Evolutionary conservation across 2,113 vertebrate species (phyloP).

Genomic region (Apodemus speciosus): DNA sequence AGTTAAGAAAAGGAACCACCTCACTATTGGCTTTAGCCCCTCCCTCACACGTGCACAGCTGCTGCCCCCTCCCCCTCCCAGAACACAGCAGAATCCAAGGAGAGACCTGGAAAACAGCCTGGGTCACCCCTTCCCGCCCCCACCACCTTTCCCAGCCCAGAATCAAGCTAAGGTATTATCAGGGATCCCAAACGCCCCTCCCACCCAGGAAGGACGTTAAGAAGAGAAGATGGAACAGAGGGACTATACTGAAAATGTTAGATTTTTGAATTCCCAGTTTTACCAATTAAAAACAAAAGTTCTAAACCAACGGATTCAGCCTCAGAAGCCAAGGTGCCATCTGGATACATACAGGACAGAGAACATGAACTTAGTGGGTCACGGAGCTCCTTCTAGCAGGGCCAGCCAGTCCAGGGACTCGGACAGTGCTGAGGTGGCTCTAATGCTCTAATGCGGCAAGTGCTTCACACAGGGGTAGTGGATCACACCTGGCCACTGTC

Average conservation of each 20-base stretch:
- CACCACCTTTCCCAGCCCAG: neutral
- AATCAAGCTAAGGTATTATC: neutral
- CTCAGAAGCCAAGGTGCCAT: neutral
- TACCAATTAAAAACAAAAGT: neutral
- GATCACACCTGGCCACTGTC: neutral
- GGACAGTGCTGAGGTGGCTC: neutral
- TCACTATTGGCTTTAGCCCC: constrained; percentile 68
- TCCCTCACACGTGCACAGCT: constrained; percentile 47
- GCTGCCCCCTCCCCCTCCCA: neutral
- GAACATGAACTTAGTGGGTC: neutral
- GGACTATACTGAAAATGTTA: neutral
- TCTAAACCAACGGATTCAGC: neutral
- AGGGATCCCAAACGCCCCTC: neutral
- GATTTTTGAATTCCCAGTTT: constrained; percentile 30
- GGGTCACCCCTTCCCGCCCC: neutral
- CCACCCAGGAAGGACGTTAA: neutral
- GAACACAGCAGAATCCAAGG: neutral
- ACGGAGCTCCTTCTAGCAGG: no score
- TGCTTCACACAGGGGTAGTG: neutral
- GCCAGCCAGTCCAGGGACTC: neutral
- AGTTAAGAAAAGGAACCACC: constrained; percentile 59
- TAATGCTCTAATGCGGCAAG: neutral
- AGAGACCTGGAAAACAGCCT: neutral
- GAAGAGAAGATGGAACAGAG: neutral
- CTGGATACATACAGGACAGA: neutral